phyloP scores from a whole-genome alignment of 1,140 invertebrate species.

The Aphis gossypii region DNA sequence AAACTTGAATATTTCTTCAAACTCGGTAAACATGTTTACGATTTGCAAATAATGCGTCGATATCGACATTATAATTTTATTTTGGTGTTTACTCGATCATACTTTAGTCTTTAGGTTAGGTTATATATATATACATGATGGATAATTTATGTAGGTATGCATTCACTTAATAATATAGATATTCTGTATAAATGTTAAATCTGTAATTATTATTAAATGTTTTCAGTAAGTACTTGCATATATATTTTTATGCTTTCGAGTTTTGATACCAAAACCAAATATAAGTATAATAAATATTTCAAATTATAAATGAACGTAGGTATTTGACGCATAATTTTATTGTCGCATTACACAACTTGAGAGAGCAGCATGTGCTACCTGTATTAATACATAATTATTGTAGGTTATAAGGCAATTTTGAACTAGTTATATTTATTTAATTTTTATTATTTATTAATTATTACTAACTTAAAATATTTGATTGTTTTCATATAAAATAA shows the following conservation, averaged over 20 bases:
- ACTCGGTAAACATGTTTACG: constrained; percentile 19
- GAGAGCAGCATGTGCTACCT: not conserved
- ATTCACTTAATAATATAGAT: not conserved
- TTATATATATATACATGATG: not conserved
- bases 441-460: not conserved
- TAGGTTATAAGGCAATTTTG: not conserved
- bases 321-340: not conserved
- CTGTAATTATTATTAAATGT: not conserved
- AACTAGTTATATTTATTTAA: not conserved
- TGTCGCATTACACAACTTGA: not conserved
- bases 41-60: not conserved
- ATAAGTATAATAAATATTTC: not conserved
- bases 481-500: not conserved
- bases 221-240: not conserved
- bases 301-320: not conserved
- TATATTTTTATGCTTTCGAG: not conserved
- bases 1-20: constrained; percentile 28
- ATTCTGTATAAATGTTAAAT: not conserved
- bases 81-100: not conserved
- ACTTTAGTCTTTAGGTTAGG: not conserved
- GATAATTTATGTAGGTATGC: not conserved
- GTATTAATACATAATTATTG: no score
- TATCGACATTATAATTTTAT: not conserved
- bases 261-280: not conserved
- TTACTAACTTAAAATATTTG: not conserved